Base-by-base conservation (phyloP, 2,888 invertebrate species). In the Drosophila affinis region DNA sequence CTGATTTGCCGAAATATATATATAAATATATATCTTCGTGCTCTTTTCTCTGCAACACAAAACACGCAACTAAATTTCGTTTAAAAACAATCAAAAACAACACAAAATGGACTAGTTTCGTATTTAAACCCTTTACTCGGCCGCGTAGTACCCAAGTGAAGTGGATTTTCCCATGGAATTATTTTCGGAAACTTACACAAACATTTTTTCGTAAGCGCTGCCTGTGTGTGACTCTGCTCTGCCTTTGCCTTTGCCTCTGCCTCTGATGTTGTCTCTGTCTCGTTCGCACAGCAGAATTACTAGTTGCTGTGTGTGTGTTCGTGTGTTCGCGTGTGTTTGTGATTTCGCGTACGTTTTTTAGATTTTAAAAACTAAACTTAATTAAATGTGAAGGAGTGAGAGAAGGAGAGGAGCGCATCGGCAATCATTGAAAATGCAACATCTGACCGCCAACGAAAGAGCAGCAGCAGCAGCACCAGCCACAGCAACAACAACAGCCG, bases 291-390 rank as follows among this genome's bases (percentile, higher is more conserved):
- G 87, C 87, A 81, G 87, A 88, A 88, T 86, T 84, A 84, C 84
- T 86, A 84, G 84, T 84, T 88, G 84, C 84, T 84, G 84, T 88
- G 79, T 83, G 79, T 80, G 87, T 73, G 54, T 24, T 24, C 75
- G 64, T 72, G 62, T 59, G 71, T 63, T 59, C 53, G 59, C 54
- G 59, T 57, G 63, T 63, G 63, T 58, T 58, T 84, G 88, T 87
- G 80, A 70, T 80, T 81, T 73, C 72, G 70, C 74, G 80, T 87
- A 77, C 79, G 51, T 70, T 74, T 75, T 73, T 74, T 62, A 55
- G 69, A 70, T 76, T 27, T 24, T 45, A 45, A 32, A 53, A 69
- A 60, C 48, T 71, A 60, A 49, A 44, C 53, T 64, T 71, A 57
- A 75, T 81, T 73, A 67, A 62, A 73, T 76, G 65, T 62, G 60